A percentile compares a stretch with the other conserved stretches of the same genome.
Conservation (phyloP, 2,888 invertebrate genomes). For the Eristalis tenax region DNA sequence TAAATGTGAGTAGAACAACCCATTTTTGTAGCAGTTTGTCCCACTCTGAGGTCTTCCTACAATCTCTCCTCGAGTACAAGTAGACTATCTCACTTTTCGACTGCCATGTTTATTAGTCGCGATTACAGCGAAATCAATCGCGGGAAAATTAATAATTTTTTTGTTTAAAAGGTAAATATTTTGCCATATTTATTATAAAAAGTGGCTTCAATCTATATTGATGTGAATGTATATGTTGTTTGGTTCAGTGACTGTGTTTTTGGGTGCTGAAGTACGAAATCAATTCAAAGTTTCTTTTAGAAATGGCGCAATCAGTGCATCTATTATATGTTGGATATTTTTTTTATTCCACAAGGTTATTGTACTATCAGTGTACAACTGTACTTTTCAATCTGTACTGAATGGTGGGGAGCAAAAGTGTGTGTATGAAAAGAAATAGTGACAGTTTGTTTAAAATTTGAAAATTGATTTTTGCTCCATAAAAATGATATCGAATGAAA, state of each 20-base stretch:
- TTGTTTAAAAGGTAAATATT: constrained; percentile 76
- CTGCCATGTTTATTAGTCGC: constrained; percentile 76
- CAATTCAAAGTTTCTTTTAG: constrained; percentile 37
- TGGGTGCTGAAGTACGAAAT: constrained; percentile 29
- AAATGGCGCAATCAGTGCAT: constrained; percentile 72
- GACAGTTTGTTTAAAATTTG: background rate
- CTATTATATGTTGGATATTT: constrained; percentile 55
- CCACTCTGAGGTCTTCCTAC: constrained; percentile 31
- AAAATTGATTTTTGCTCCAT: background rate
- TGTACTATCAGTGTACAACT: constrained; percentile 71
- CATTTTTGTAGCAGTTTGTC: constrained; percentile 47
- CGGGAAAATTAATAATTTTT: constrained; percentile 74
- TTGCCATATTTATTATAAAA: constrained; percentile 44
- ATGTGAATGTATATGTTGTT: constrained; percentile 28
- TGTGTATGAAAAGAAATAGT: background rate
- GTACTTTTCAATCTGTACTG: constrained; percentile 46
- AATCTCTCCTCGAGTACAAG: constrained; percentile 34
- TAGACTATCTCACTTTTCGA: constrained; percentile 72
- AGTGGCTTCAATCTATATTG: constrained; percentile 30
- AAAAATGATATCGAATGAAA: background rate
- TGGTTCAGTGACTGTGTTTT: constrained; percentile 18
- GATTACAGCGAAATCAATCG: constrained; percentile 75
- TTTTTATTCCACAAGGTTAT: constrained; percentile 74
- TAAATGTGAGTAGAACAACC: background rate
- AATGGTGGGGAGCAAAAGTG: background rate